Evolutionary conservation across 2,113 vertebrate species (phyloP).

Genomic region (Corythaeola cristata): DNA sequence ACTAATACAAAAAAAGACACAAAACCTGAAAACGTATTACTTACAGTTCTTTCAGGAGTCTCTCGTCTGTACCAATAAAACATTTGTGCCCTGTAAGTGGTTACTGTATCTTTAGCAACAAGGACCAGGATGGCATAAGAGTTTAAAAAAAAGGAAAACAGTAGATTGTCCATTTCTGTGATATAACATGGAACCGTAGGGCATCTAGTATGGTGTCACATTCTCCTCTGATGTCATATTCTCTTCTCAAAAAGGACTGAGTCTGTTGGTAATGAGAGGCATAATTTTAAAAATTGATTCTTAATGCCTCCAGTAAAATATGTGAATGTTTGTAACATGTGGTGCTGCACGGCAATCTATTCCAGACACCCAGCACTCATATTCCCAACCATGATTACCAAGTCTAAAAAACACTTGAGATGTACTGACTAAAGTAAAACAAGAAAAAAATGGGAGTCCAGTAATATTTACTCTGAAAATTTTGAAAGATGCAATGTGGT

Average conservation of each 20-base stretch:
- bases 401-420: not conserved
- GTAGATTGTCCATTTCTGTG: fast-evolving
- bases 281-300: not conserved
- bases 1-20: not conserved
- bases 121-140: not conserved
- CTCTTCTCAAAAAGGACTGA: not conserved
- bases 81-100: fast-evolving
- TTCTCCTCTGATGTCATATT: not conserved
- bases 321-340: not conserved
- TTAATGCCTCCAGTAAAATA: not conserved
- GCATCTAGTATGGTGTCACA: not conserved
- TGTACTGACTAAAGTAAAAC: not conserved
- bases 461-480: not conserved
- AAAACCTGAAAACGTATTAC: not conserved
- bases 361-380: not conserved
- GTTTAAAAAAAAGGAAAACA: not conserved
- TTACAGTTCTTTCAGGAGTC: not conserved
- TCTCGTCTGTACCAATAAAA: not conserved
- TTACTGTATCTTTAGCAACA: not conserved
- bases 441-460: not conserved
- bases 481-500: not conserved
- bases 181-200: not conserved
- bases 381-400: not conserved
- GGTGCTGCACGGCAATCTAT: not conserved
- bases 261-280: not conserved